Conservation (phyloP, 2,797 vertebrate genomes). For the Cryptoprocta ferox region DNA sequence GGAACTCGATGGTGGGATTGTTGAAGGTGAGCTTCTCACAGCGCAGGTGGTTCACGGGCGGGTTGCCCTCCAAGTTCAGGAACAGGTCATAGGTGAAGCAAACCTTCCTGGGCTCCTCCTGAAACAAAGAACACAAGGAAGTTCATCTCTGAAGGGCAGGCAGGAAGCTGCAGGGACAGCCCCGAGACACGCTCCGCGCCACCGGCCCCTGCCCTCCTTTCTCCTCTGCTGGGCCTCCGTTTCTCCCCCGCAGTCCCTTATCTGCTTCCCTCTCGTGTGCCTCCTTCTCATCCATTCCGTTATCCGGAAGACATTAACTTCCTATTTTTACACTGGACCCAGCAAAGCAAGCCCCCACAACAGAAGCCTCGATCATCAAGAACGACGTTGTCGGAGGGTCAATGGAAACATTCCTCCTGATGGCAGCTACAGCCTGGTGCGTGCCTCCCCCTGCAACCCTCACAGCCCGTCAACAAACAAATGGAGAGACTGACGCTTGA, state of each 20-base stretch:
- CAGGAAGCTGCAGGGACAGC: not conserved
- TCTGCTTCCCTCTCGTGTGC: not conserved
- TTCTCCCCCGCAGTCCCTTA: not conserved
- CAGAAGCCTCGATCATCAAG: not conserved
- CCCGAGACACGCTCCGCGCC: not conserved
- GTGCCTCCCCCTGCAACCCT: not conserved
- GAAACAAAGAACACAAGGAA: slow-evolving; percentile 64
- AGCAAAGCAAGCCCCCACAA: not conserved
- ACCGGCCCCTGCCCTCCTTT: not conserved
- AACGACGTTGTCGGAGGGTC: rapidly evolving
- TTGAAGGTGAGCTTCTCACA: slow-evolving; percentile 99
- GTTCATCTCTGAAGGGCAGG: slow-evolving; percentile 28
- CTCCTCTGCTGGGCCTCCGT: not conserved
- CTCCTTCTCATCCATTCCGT: not conserved
- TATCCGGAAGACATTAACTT: not conserved
- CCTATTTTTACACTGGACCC: too few relatives aligned
- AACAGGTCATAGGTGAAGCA: slow-evolving; percentile 99
- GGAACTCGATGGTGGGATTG: slow-evolving; percentile 98
- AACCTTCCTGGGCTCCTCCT: slow-evolving; percentile 99
- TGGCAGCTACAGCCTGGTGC: rapidly evolving
- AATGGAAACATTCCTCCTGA: rapidly evolving
- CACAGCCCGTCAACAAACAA: rapidly evolving
- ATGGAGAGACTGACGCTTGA: not conserved
- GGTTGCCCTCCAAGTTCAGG: slow-evolving; percentile 98
- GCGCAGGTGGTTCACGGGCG: slow-evolving; percentile 98